A percentile compares a stretch with the other conserved stretches of the same genome.
Evolutionary conservation across 1,140 invertebrate genomes (phyloP).

Genomic region (Drosophila pectinifera): DNA sequence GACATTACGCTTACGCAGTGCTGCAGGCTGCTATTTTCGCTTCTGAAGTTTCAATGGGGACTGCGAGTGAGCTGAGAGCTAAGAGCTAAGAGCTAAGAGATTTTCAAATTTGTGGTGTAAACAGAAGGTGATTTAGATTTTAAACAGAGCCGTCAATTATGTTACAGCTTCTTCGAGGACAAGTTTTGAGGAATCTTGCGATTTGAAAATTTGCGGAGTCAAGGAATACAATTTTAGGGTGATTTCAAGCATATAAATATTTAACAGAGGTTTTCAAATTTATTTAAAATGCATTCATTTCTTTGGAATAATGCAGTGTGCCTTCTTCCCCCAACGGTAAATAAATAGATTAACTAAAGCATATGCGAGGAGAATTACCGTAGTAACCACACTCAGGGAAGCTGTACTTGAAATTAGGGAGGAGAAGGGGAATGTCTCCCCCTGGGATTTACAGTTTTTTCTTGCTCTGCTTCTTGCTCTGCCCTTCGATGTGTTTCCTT

Average conservation of each 20-base stretch:
- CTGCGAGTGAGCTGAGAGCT: not conserved
- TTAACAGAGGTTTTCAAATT: too few relatives aligned
- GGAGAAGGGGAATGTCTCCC: slow-evolving; percentile 1
- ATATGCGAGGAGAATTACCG: not conserved
- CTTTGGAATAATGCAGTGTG: too few relatives aligned
- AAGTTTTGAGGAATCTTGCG: not conserved
- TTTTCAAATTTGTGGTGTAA: slow-evolving; percentile 16
- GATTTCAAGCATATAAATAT: not conserved
- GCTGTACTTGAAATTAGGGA: slow-evolving; percentile 2
- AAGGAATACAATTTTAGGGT: not conserved
- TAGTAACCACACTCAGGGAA: not conserved
- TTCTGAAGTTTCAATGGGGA: not conserved
- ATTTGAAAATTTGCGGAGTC: not conserved
- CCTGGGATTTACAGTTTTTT: not conserved
- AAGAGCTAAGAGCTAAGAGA: not conserved
- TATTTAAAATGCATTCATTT: not conserved
- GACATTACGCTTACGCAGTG: slow-evolving; percentile 20
- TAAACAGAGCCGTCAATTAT: not conserved
- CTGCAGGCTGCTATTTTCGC: slow-evolving; percentile 1
- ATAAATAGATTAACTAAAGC: not conserved
- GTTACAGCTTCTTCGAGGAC: not conserved
- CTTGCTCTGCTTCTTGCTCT: slow-evolving; percentile 3
- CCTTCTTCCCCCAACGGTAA: not conserved
- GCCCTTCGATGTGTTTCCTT: slow-evolving; percentile 17
- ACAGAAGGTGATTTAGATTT: slow-evolving; percentile 8